Evolutionary conservation across 2,797 vertebrate genomes (phyloP).

Genomic region (Chloroceryle inda): DNA sequence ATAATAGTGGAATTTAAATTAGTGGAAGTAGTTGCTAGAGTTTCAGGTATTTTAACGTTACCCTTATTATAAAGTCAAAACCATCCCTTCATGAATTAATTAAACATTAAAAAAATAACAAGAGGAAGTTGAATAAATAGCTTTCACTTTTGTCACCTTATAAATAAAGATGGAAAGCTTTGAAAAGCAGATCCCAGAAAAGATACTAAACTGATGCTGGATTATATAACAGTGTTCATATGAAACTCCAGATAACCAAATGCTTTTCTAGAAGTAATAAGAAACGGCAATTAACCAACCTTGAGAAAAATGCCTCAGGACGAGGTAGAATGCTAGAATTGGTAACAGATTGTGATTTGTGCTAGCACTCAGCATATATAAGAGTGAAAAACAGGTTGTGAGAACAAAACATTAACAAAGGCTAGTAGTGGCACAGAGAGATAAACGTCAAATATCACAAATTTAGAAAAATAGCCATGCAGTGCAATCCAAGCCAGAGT

Average conservation of each 20-base stretch:
- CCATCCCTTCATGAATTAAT: not conserved
- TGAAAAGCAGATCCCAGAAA: not conserved
- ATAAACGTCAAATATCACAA: not conserved
- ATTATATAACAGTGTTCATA: not conserved
- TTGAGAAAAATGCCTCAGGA: not conserved
- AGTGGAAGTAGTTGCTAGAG: not conserved
- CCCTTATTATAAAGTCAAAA: slow-evolving; percentile 26
- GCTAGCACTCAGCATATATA: not conserved
- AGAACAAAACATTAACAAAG: not conserved
- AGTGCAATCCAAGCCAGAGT: not conserved
- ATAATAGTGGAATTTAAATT: slow-evolving; percentile 34
- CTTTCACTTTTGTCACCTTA: not conserved
- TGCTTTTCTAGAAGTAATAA: not conserved
- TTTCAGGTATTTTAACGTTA: not conserved
- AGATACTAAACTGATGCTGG: not conserved
- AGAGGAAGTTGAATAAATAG: not conserved
- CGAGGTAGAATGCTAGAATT: not conserved
- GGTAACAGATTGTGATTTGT: not conserved
- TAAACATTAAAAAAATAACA: not conserved
- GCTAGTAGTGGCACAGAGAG: not conserved
- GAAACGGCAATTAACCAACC: not conserved
- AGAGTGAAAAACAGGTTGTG: not conserved
- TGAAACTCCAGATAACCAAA: not conserved
- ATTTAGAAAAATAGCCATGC: not conserved
- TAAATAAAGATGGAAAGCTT: not conserved